Evolutionary conservation across 2,797 vertebrate genomes (phyloP).

Genomic region (Malacoraja senta): DNA sequence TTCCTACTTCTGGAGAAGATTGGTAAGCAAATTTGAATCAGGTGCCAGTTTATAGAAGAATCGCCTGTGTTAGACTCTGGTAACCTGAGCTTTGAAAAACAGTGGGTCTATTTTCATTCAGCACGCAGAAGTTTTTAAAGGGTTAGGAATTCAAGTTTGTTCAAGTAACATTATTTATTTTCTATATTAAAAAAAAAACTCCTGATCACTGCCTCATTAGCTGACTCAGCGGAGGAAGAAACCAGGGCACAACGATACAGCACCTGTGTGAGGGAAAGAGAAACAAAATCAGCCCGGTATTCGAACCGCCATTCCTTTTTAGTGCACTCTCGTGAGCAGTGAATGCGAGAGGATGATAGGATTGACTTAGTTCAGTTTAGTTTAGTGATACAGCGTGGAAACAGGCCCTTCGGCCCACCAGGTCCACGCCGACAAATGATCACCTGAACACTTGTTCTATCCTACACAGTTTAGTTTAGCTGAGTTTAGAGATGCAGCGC

Average conservation of each 20-base stretch:
- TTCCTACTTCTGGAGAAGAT: conserved; percentile 13
- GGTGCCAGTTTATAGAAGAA: conserved; percentile 26
- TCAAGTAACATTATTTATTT: conserved; percentile 29
- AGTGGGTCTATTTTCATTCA: conserved; percentile 20
- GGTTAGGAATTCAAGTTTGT: conserved; percentile 3
- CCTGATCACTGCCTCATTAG: neutral
- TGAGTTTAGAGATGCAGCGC: no score
- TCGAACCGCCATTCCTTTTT: no score
- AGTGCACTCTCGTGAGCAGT: neutral
- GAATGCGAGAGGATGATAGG: neutral
- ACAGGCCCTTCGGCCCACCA: no score
- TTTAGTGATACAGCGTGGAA: no score
- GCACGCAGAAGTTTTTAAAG: neutral
- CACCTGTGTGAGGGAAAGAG: neutral
- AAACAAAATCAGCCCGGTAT: neutral
- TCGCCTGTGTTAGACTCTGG: neutral
- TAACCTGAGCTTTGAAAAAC: conserved; percentile 35
- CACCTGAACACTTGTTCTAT: no score
- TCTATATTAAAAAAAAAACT: neutral
- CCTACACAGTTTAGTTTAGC: no score
- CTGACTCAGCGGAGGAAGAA: neutral
- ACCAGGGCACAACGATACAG: neutral
- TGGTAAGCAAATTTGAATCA: conserved; percentile 38
- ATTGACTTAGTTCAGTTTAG: no score
- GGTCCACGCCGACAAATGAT: no score